These are phyloP conservation scores for Celastrina argiolus DNA, from an alignment of 2,888 invertebrate species.

Conservation along the genomic window DNA sequence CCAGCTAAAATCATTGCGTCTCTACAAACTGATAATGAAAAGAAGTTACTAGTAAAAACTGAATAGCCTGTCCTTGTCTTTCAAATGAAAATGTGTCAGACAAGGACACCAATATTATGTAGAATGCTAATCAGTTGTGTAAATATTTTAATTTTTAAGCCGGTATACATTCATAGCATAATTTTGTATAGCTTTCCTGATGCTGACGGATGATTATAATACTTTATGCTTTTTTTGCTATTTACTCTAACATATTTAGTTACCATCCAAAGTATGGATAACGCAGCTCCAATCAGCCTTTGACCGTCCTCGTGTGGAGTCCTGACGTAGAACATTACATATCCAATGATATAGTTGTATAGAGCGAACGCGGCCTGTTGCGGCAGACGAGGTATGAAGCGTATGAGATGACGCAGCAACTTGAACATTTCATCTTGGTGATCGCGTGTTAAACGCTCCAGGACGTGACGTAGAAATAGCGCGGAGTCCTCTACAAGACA, in stretches of 20 bases:
- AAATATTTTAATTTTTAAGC: no score
- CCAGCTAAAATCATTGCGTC: no score
- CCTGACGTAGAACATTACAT: conserved; percentile 99
- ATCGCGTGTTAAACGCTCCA: conserved; percentile 95
- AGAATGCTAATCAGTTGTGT: no score
- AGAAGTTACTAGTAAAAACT: no score
- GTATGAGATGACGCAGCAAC: conserved; percentile 91
- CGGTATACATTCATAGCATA: no score
- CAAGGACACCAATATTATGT: no score
- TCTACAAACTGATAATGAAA: no score
- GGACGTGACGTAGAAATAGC: conserved; percentile 94
- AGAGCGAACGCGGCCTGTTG: conserved; percentile 98
- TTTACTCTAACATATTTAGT: conserved; percentile 34
- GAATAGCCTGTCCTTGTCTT: no score
- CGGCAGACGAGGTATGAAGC: conserved; percentile 94
- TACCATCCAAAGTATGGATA: conserved; percentile 98
- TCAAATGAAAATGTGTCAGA: no score
- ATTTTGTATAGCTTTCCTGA: no score
- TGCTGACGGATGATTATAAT: no score
- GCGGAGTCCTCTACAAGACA: conserved; percentile 99
- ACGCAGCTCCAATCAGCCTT: conserved; percentile 94
- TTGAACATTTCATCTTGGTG: conserved; percentile 97
- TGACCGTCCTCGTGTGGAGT: conserved; percentile 97
- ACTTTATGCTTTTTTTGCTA: no score
- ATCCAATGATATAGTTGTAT: conserved; percentile 99